Evolutionary conservation across 2,888 invertebrate genomes (phyloP).

Genomic region (Ligdia adustata): DNA sequence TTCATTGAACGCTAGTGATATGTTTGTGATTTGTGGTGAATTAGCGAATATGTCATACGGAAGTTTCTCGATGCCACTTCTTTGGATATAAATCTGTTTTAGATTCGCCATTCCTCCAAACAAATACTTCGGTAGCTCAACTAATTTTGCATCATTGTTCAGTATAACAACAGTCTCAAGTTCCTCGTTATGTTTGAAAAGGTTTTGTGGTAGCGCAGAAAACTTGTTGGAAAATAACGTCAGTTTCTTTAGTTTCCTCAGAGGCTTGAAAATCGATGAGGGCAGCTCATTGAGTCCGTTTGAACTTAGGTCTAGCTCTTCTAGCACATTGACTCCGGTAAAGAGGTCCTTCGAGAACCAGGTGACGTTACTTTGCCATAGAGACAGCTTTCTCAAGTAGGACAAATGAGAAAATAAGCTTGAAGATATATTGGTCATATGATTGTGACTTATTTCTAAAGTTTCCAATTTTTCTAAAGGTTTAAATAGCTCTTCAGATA

Average conservation of each 20-base stretch:
- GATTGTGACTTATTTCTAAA: conserved; percentile 87
- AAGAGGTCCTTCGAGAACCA: conserved; percentile 86
- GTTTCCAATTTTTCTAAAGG: conserved; percentile 82
- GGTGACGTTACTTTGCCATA: conserved; percentile 88
- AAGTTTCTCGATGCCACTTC: conserved; percentile 82
- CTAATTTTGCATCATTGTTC: conserved; percentile 84
- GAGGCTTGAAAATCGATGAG: conserved; percentile 83
- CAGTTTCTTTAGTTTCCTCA: conserved; percentile 85
- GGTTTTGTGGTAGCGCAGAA: conserved; percentile 82
- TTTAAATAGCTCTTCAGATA: conserved; percentile 83
- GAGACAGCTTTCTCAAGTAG: conserved; percentile 84
- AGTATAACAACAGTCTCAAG: conserved; percentile 81
- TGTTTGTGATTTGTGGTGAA: conserved; percentile 81
- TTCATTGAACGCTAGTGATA: conserved; percentile 85
- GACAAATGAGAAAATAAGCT: conserved; percentile 85
- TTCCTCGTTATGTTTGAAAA: conserved; percentile 83
- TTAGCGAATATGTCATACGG: conserved; percentile 86
- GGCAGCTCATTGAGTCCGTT: conserved; percentile 86
- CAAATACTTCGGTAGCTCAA: conserved; percentile 82
- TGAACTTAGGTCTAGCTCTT: conserved; percentile 87
- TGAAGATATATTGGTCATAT: conserved; percentile 84
- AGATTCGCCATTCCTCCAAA: conserved; percentile 85
- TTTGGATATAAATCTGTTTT: conserved; percentile 81
- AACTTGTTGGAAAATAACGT: conserved; percentile 88
- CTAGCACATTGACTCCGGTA: conserved; percentile 84